Percentiles rank a stretch among this genome's conserved stretches.
These are phyloP conservation scores for Pseudomyrmex concolor DNA, from an alignment of 1,140 invertebrate genomes.

Conservation along the genomic window DNA sequence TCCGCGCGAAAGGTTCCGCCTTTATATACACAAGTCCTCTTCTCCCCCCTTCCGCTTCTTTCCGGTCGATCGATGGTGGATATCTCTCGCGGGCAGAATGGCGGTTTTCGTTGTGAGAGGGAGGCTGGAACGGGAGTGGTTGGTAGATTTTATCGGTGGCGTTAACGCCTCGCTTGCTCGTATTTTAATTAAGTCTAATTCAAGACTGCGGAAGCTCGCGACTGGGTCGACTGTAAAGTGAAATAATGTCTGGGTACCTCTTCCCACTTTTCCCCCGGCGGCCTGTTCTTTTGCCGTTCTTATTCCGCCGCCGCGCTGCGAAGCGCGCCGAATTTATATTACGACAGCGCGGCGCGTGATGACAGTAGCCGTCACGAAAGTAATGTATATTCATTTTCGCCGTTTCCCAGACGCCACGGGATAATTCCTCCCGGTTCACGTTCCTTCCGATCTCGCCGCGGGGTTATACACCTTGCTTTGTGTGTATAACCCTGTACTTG, in stretches of 20 bases:
- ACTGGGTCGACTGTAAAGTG: conserved; percentile 63
- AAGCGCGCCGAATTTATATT: conserved; percentile 70
- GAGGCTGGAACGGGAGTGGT: conserved; percentile 2
- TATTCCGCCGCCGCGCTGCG: conserved; percentile 2
- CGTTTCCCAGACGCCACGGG: conserved; percentile 56
- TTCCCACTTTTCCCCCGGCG: neutral
- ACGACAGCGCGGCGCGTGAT: conserved; percentile 53
- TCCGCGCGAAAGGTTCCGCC: conserved; percentile 43
- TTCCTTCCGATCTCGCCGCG: conserved; percentile 5
- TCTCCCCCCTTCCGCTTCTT: too few relatives aligned
- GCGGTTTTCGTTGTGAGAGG: conserved; percentile 45
- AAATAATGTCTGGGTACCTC: conserved; percentile 64
- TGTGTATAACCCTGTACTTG: conserved; percentile 60
- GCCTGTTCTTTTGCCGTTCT: conserved; percentile 36
- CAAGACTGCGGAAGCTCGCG: conserved; percentile 62
- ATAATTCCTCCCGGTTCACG: conserved; percentile 56
- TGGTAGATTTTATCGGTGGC: conserved; percentile 67
- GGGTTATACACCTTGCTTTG: too few relatives aligned
- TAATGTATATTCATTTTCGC: conserved; percentile 73
- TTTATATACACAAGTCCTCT: conserved; percentile 34
- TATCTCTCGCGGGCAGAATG: conserved; percentile 49
- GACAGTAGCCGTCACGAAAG: conserved; percentile 67
- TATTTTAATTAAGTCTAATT: conserved; percentile 75
- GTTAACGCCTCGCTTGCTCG: conserved; percentile 66
- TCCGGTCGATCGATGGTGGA: conserved; percentile 44